Percentiles rank a stretch among this genome's conserved stretches.
phyloP scores from a whole-genome alignment of 2,113 vertebrate species.

The Hystrix cristata region DNA sequence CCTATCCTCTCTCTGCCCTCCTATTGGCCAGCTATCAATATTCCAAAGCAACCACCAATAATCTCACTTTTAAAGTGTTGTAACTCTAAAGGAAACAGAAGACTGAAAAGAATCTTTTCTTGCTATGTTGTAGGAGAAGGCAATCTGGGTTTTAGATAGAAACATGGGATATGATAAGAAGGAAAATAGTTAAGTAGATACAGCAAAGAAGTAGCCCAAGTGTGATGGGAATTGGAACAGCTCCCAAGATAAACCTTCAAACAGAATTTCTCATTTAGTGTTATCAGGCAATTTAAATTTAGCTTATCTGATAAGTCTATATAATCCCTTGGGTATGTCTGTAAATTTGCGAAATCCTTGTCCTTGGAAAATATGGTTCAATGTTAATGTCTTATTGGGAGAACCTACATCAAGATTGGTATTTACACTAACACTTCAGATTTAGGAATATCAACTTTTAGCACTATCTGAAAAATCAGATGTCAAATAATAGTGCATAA shows the following conservation, averaged over 20 bases:
- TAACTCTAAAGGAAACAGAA: not conserved
- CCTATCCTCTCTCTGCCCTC: not conserved
- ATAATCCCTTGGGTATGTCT: conserved; percentile 69
- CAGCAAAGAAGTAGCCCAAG: conserved; percentile 38
- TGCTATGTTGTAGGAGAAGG: not conserved
- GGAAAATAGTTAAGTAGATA: not conserved
- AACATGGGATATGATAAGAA: not conserved
- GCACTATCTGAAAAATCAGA: not conserved
- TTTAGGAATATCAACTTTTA: not conserved
- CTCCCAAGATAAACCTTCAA: conserved; percentile 66
- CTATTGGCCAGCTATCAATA: not conserved
- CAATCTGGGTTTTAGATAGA: not conserved
- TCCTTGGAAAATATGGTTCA: conserved; percentile 77
- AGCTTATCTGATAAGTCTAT: conserved; percentile 68
- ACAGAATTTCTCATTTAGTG: conserved; percentile 73
- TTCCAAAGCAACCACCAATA: not conserved
- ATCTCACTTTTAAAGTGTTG: not conserved
- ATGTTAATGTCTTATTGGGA: conserved; percentile 55
- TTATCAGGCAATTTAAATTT: conserved; percentile 76
- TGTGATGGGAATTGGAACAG: conserved; percentile 48
- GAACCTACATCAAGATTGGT: not conserved
- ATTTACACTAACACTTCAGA: conserved; percentile 4
- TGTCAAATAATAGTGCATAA: not conserved
- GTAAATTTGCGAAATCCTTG: conserved; percentile 61
- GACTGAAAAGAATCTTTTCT: not conserved